phyloP scores from a whole-genome alignment of 2,113 vertebrate genomes.

The Semicossyphus pulcher region DNA sequence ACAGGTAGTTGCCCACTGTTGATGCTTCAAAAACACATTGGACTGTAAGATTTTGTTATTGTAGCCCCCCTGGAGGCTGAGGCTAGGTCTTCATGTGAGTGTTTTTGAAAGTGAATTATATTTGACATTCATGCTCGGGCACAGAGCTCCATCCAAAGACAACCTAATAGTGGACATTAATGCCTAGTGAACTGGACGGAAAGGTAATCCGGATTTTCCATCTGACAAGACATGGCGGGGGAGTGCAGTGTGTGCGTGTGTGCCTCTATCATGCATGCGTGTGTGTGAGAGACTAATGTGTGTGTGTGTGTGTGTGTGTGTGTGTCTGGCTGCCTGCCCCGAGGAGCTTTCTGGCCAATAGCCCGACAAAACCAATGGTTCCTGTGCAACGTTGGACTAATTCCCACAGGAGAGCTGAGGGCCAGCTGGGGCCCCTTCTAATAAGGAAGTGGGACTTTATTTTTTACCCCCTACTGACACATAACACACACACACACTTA shows the following conservation, averaged over 20 bases:
- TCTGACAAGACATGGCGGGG: conserved; percentile 68
- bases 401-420: conserved; percentile 66
- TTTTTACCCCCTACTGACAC: conserved; percentile 58
- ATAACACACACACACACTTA: conserved; percentile 29
- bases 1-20: background rate
- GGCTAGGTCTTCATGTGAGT: conserved; percentile 28
- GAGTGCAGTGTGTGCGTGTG: conserved; percentile 25
- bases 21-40: background rate
- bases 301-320: conserved; percentile 38
- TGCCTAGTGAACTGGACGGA: conserved; percentile 71
- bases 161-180: conserved; percentile 71
- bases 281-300: conserved; percentile 25
- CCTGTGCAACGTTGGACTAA: conserved; percentile 67
- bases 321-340: conserved; percentile 64
- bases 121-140: conserved; percentile 63
- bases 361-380: conserved; percentile 72
- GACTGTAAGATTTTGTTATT: conserved; percentile 14
- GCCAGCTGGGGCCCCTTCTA: conserved; percentile 76
- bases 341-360: conserved; percentile 72
- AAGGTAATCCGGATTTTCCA: conserved; percentile 80
- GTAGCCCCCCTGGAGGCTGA: conserved; percentile 17
- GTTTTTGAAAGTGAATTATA: conserved; percentile 49
- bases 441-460: conserved; percentile 77
- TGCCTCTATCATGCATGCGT: conserved; percentile 38
- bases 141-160: conserved; percentile 54